Percentiles rank a stretch among this genome's conserved stretches.
phyloP scores from a whole-genome alignment of 2,888 invertebrate genomes.

The Lepidonotus clava region DNA sequence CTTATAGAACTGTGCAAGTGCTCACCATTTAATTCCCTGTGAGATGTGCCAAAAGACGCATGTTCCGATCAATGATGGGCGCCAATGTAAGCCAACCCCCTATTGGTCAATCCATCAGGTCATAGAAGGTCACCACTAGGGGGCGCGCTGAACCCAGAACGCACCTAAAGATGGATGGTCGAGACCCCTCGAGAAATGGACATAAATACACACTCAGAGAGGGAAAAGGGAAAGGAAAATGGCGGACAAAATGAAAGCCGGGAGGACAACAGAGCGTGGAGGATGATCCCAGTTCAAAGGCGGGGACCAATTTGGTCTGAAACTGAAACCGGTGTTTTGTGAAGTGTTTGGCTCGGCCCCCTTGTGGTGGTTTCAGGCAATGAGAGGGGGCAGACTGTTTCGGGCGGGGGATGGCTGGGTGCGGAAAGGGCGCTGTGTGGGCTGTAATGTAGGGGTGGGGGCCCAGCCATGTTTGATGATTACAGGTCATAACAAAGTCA shows the following conservation, averaged over 20 bases:
- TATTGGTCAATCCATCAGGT: conserved; percentile 27
- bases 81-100: background rate
- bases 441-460: background rate
- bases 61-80: too few species aligned
- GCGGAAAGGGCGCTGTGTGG: background rate
- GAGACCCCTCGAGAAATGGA: background rate
- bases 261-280: background rate
- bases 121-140: background rate
- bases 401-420: background rate
- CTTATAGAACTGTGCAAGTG: too few species aligned
- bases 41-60: too few species aligned
- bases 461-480: too few species aligned
- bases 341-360: background rate
- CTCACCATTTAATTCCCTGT: too few species aligned
- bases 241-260: background rate
- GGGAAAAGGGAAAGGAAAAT: background rate
- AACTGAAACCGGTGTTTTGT: conserved; percentile 12
- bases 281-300: background rate
- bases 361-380: conserved; percentile 21
- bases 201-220: conserved; percentile 3
- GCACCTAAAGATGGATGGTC: background rate
- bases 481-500: too few species aligned
- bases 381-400: background rate
- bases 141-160: conserved; percentile 4
- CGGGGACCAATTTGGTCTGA: background rate